Base-by-base conservation (phyloP, 2,113 vertebrate species). In the Scophthalmus maximus region DNA sequence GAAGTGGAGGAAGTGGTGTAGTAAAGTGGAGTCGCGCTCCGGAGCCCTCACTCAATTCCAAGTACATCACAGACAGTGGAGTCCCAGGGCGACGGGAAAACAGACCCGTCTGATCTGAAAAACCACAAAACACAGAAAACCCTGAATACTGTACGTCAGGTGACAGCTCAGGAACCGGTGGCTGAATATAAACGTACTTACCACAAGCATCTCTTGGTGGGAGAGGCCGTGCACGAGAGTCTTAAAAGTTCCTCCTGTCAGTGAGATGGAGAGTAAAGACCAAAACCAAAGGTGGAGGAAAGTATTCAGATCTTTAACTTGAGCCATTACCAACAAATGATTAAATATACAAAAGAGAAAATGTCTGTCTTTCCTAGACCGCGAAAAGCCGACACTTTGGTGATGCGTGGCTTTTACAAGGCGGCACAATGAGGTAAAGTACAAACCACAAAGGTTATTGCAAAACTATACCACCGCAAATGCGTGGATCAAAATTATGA, bases 21-120 rank as follows among this genome's bases (percentile, higher is more conserved):
- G 89, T 93, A 92, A 94, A 94, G 72, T 34, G 65, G 81, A 91
- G 90, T 89, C 90, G 51, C 85, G 89, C 91, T 88, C 89, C 85
- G 76, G 55, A 86, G 89, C 77, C 61, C 40, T 61, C 83, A 85
- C 91, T 92, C 88, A 90, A 84, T 83, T 84, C 88, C 90, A 90
- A 91, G 87, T 92, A 84, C 91, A 92, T 79, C 70, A 82, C 82
- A 88, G 82, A 86, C 72, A 50, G 67, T 6, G 32, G 70, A 72
- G 27, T 42, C 62, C 9, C 71, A 87, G 65, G n/a, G 70, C 22
- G 63, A 68, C 36, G 34, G 67, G 68, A 69, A n/a, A 72, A 22
- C 56, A 65, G 56, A 56, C 47, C 15, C 10, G 23, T 38, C 25
- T 36, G 38, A 42, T 29, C 20, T 6, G 1, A 69, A 51, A 51